These are phyloP conservation scores for Apamea anceps DNA, from an alignment of 2,888 invertebrate species.

Conservation along the genomic window DNA sequence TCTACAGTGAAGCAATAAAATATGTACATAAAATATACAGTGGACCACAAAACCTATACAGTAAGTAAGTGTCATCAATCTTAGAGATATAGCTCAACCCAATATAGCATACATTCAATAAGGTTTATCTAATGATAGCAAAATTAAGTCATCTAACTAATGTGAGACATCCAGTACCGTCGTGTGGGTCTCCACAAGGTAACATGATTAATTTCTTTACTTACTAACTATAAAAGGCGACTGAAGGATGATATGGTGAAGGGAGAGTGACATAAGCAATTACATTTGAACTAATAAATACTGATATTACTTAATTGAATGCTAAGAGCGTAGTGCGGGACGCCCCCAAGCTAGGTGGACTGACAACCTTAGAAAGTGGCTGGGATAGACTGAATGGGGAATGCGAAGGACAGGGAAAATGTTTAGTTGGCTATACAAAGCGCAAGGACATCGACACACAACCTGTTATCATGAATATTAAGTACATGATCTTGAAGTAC, in stretches of 20 bases:
- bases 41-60: background rate
- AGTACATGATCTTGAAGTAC: too few species aligned
- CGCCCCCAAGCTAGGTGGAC: background rate
- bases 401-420: too few species aligned
- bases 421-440: too few species aligned
- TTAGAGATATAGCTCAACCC: background rate
- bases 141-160: slow-evolving; percentile 14
- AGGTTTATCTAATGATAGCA: slow-evolving; percentile 30
- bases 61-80: slow-evolving; percentile 6
- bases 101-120: slow-evolving; percentile 34
- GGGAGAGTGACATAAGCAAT: background rate
- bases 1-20: too few species aligned
- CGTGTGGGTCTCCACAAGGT: slow-evolving; percentile 47
- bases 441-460: too few species aligned
- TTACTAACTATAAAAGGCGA: slow-evolving; percentile 29
- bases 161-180: slow-evolving; percentile 4
- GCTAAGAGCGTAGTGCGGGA: background rate
- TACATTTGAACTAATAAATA: background rate
- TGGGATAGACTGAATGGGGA: too few species aligned
- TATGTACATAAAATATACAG: background rate
- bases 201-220: slow-evolving; percentile 40
- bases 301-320: background rate
- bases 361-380: background rate
- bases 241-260: slow-evolving; percentile 40
- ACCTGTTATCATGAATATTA: too few species aligned